A percentile compares a stretch with the other conserved stretches of the same genome.
These are phyloP conservation scores for Papilio helenus DNA, from an alignment of 1,140 invertebrate species.

Conservation along the genomic window DNA sequence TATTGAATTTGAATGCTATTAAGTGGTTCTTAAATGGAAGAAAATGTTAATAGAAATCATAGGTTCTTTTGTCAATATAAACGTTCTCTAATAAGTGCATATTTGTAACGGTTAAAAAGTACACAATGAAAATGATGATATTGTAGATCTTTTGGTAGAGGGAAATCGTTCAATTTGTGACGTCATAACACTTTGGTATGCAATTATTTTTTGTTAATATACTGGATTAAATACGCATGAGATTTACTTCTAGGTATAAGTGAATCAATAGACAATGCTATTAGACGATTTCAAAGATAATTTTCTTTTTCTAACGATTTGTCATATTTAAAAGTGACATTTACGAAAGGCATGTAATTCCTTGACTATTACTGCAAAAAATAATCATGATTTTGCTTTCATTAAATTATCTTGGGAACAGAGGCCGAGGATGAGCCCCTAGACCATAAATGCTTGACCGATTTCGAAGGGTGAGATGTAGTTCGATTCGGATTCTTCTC, in stretches of 20 bases:
- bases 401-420: neutral
- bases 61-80: neutral
- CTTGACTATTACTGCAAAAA: neutral
- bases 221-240: neutral
- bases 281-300: neutral
- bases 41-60: neutral
- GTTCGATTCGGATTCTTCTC: too few relatives aligned
- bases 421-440: too few relatives aligned
- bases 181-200: neutral
- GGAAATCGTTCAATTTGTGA: neutral
- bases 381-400: neutral
- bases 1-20: constrained; percentile 18
- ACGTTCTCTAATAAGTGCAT: neutral
- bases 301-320: neutral
- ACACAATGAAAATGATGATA: neutral
- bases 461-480: too few relatives aligned
- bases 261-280: too few relatives aligned
- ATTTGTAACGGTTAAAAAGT: neutral
- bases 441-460: too few relatives aligned
- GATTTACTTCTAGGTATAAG: neutral
- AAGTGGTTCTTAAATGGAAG: neutral
- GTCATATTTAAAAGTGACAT: neutral
- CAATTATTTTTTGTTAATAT: neutral
- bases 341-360: neutral
- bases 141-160: neutral